A percentile compares a stretch with the other conserved stretches of the same genome.
Conservation (phyloP, 2,888 invertebrate species). For the Netelia inedita region DNA sequence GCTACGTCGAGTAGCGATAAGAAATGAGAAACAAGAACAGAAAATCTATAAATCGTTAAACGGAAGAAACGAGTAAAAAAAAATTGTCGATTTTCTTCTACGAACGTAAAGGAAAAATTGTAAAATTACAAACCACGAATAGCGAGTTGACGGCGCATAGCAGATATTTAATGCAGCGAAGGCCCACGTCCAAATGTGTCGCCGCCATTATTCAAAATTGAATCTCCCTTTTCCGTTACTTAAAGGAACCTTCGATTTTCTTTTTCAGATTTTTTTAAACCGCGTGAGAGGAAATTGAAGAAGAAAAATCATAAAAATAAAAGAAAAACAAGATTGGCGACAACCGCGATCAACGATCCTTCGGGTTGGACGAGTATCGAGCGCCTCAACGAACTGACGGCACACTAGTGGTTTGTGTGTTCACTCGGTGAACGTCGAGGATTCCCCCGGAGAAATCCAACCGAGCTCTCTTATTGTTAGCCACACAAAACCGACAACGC, state of each 20-base stretch:
- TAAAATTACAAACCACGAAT: conserved; percentile 87
- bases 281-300: not conserved
- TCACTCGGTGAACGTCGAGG: conserved; percentile 28
- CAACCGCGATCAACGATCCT: not conserved
- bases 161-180: conserved; percentile 89
- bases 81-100: not conserved
- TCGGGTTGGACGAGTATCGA: conserved; percentile 3
- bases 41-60: not conserved
- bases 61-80: not conserved
- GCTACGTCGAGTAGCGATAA: not conserved
- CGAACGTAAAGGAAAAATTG: not conserved
- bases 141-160: conserved; percentile 89
- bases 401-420: conserved; percentile 15
- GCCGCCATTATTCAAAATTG: conserved; percentile 78
- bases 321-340: not conserved
- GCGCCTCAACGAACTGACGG: conserved; percentile 19
- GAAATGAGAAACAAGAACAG: not conserved
- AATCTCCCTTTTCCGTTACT: not conserved
- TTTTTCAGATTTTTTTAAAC: not conserved
- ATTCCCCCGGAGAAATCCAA: conserved; percentile 29
- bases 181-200: conserved; percentile 86
- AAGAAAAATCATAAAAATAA: conserved; percentile 10
- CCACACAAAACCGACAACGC: not conserved
- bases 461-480: conserved; percentile 5
- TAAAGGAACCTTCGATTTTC: not conserved